phyloP scores from a whole-genome alignment of 2,888 invertebrate genomes.

The Thecocarcelia acutangulata region DNA sequence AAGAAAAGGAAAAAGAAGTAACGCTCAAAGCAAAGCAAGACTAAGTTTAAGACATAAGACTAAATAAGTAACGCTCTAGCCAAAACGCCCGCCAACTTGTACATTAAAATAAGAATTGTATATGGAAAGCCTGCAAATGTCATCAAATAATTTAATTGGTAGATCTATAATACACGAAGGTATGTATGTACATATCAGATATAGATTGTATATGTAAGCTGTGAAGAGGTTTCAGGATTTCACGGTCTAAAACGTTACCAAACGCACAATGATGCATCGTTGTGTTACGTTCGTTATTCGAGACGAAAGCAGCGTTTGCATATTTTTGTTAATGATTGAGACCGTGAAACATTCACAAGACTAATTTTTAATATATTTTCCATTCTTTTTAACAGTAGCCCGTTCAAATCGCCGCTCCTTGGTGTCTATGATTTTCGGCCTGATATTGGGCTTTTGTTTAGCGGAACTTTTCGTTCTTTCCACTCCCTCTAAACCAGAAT shows the following conservation, averaged over 20 bases:
- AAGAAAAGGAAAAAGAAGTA: background rate
- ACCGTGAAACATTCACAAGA: background rate
- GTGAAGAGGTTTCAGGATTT: too few species aligned
- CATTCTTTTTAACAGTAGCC: conserved; percentile 79
- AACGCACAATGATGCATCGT: too few species aligned
- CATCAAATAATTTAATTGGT: conserved; percentile 75
- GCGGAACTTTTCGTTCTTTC: conserved; percentile 79
- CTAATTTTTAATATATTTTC: background rate
- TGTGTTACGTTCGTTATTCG: too few species aligned
- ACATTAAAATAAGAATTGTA: background rate
- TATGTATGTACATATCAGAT: too few species aligned
- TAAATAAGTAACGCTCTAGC: conserved; percentile 19
- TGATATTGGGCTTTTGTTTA: conserved; percentile 80
- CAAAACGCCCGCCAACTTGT: conserved; percentile 13
- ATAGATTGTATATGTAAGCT: too few species aligned
- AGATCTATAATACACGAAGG: conserved; percentile 75
- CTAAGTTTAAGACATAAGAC: conserved; percentile 38
- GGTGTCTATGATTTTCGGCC: conserved; percentile 79
- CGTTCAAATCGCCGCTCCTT: conserved; percentile 79
- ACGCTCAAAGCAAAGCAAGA: conserved; percentile 19
- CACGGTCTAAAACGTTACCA: too few species aligned
- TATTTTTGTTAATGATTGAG: too few species aligned
- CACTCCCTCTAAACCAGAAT: conserved; percentile 75
- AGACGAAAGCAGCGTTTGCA: too few species aligned
- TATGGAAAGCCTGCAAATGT: conserved; percentile 72